These are phyloP conservation scores for Cinara cedri DNA, from an alignment of 2,888 invertebrate species.

Conservation along the genomic window DNA sequence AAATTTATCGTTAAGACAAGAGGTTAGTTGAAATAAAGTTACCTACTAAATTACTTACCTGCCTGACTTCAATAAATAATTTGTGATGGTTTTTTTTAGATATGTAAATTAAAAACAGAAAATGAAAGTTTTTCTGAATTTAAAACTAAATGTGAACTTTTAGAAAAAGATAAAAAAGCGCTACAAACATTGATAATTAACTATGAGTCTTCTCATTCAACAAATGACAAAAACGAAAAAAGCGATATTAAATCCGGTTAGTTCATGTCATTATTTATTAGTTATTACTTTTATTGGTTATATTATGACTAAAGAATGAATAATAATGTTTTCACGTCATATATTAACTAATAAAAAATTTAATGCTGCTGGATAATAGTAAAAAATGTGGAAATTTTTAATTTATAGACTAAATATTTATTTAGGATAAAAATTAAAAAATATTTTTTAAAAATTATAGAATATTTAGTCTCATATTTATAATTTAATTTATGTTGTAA, in stretches of 20 bases:
- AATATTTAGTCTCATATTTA: too few species aligned
- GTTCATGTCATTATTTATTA: neutral
- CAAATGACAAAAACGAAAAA: conserved; percentile 10
- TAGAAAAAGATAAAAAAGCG: conserved; percentile 49
- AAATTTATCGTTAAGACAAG: conserved; percentile 44
- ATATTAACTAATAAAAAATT: too few species aligned
- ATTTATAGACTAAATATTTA: too few species aligned
- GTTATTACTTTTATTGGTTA: too few species aligned
- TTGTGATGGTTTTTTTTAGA: conserved; percentile 2
- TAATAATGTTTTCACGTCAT: too few species aligned
- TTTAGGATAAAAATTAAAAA: too few species aligned
- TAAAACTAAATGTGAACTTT: conserved; percentile 43
- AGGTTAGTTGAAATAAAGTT: conserved; percentile 29
- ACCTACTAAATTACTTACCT: neutral
- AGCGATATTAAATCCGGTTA: conserved; percentile 32
- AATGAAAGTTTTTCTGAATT: conserved; percentile 27
- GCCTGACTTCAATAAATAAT: conserved; percentile 6
- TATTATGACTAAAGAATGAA: too few species aligned
- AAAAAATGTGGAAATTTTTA: too few species aligned
- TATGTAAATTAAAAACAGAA: conserved; percentile 40
- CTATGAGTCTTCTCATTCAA: conserved; percentile 12
- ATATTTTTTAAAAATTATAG: too few species aligned
- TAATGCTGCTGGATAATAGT: too few species aligned
- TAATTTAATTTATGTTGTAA: too few species aligned
- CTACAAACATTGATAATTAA: conserved; percentile 36